phyloP scores from a whole-genome alignment of 2,888 invertebrate species.

The Protonemura montana region DNA sequence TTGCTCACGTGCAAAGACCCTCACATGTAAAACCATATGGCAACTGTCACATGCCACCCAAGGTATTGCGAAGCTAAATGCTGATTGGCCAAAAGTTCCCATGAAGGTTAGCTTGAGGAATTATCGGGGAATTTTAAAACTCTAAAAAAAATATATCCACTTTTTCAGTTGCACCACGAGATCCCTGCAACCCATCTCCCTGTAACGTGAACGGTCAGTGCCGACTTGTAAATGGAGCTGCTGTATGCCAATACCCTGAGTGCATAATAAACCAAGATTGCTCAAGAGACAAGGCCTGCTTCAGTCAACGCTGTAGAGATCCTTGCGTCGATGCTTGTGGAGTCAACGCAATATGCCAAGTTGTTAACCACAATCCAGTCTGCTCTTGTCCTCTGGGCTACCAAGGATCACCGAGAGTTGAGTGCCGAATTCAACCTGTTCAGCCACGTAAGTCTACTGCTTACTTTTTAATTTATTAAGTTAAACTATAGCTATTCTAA shows the following conservation, averaged over 20 bases:
- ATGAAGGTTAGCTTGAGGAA: background rate
- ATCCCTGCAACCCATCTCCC: conserved; percentile 86
- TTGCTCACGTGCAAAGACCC: too few relatives aligned
- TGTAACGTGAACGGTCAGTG: conserved; percentile 86
- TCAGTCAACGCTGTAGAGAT: conserved; percentile 82
- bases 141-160: background rate
- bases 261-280: conserved; percentile 91
- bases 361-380: conserved; percentile 75
- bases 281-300: conserved; percentile 80
- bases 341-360: conserved; percentile 80
- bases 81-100: background rate
- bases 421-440: conserved; percentile 67
- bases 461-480: background rate
- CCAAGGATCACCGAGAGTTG: conserved; percentile 78
- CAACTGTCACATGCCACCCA: too few relatives aligned
- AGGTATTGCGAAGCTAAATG: background rate
- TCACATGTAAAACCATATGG: too few relatives aligned
- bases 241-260: conserved; percentile 83
- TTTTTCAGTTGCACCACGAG: conserved; percentile 58
- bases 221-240: conserved; percentile 71
- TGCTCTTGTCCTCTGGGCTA: conserved; percentile 84
- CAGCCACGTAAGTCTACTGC: conserved; percentile 53
- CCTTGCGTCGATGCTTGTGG: conserved; percentile 86
- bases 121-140: background rate
- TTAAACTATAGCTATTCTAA: too few relatives aligned